Base-by-base conservation (phyloP, 1,140 invertebrate genomes). In the Nasonia vitripennis region DNA sequence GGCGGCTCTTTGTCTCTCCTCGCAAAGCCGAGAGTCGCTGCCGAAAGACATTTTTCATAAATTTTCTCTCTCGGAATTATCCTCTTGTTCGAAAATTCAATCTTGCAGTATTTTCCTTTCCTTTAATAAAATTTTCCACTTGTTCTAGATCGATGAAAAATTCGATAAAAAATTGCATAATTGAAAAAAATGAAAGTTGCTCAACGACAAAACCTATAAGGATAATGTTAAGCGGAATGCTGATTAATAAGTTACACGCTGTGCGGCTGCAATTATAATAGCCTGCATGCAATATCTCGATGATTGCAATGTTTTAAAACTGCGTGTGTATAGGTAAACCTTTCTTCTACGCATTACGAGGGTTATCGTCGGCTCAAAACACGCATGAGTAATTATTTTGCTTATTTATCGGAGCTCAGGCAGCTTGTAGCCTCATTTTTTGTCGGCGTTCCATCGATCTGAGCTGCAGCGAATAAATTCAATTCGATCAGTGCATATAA, bases 221-320 rank as follows among this genome's bases (percentile, higher is more conserved):
- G 78, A 6, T 9, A 81, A 48, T 45, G 70, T 74, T 73, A 51
- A 74, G 3, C 73, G 48, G 80, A 82, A 82, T 74, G 80, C 73
- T 82, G 70, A 82, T 82, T 81, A 71, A 81, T 71, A 81, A 70
- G n/a, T 73, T 48, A 27, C 14, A 81, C 11, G 68, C 31, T 14
- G 31, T 2, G 20, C 23, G 51, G 48, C 37, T 82, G 45, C 23
- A 82, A 81, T 81, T 81, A 81, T 79, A 79, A 79, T 81, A 70
- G 27, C 67, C 23, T 70, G 62, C 31, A 2, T 67, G 41, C 41
- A 41, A 68, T 80, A 68, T 23, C 17, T 81, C 78, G 10, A 41
- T 20, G 62, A 81, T 70, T 81, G 78, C 67, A 70, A 14, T 70
- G 45, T 70, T 70, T 10, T 45, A 45, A 45, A 68, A 45, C 27